These are phyloP conservation scores for Barypeithes pellucidus DNA, from an alignment of 2,888 invertebrate genomes.

Conservation along the genomic window DNA sequence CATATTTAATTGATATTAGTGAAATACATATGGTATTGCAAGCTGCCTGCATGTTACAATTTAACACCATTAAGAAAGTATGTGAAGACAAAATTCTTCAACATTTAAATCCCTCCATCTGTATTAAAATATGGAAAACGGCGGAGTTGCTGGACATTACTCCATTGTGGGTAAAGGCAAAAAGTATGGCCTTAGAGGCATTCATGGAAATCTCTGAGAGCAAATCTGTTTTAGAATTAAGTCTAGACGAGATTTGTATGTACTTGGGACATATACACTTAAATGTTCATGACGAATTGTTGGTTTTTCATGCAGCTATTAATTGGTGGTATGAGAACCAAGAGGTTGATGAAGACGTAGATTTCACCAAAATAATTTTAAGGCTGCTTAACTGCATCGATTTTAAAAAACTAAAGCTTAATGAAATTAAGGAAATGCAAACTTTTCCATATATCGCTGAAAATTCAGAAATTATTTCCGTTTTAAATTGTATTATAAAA, in stretches of 20 bases:
- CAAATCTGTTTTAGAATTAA: slow-evolving; percentile 62
- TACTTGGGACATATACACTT: slow-evolving; percentile 67
- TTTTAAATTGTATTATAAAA: slow-evolving; percentile 60
- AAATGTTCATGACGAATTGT: slow-evolving; percentile 63
- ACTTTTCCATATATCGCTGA: slow-evolving; percentile 61
- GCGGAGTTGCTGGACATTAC: slow-evolving; percentile 63
- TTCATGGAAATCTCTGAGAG: slow-evolving; percentile 64
- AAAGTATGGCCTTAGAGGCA: slow-evolving; percentile 64
- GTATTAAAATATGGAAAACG: slow-evolving; percentile 65
- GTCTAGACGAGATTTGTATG: slow-evolving; percentile 63
- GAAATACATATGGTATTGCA: slow-evolving; percentile 65
- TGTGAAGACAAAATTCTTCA: slow-evolving; percentile 61
- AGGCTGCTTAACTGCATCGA: slow-evolving; percentile 65
- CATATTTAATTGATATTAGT: slow-evolving; percentile 61
- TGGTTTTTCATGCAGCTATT: slow-evolving; percentile 67
- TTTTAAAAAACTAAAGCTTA: slow-evolving; percentile 58
- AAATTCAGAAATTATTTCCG: slow-evolving; percentile 57
- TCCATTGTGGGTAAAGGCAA: slow-evolving; percentile 65
- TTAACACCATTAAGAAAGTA: slow-evolving; percentile 63
- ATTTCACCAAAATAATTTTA: slow-evolving; percentile 57
- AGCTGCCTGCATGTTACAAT: slow-evolving; percentile 69
- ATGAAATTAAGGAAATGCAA: slow-evolving; percentile 63
- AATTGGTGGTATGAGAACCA: slow-evolving; percentile 67
- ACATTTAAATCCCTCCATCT: slow-evolving; percentile 61
- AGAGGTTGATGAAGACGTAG: slow-evolving; percentile 37